These are phyloP conservation scores for Caenorhabditis afra DNA, from an alignment of 2,888 invertebrate species.

Conservation along the genomic window DNA sequence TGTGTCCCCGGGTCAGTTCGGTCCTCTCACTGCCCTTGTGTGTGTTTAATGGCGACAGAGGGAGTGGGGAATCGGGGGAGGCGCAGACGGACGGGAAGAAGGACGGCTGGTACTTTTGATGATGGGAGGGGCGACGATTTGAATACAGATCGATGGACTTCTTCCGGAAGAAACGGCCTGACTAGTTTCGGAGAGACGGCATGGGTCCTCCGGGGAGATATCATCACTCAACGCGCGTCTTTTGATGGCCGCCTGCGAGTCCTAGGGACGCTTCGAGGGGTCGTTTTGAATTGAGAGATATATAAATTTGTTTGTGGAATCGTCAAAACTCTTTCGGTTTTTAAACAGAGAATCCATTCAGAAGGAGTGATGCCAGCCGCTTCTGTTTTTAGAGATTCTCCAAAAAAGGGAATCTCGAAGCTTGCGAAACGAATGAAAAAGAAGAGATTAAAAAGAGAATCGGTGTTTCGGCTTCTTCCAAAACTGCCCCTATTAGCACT, in stretches of 20 bases:
- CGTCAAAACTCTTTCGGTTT: neutral
- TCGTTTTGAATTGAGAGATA: neutral
- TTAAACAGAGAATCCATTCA: neutral
- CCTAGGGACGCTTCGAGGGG: neutral
- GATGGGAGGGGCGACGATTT: neutral
- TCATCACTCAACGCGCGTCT: constrained; percentile 44
- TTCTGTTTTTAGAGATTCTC: too few relatives aligned
- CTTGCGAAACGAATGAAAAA: neutral
- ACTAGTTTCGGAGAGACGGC: constrained; percentile 16
- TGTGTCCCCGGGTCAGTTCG: constrained; percentile 26
- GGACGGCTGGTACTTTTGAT: constrained; percentile 41
- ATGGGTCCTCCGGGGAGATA: constrained; percentile 33
- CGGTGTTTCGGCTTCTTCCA: neutral
- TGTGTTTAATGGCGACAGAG: constrained; percentile 52
- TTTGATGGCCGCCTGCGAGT: constrained; percentile 23
- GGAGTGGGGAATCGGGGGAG: constrained; percentile 33
- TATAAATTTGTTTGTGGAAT: too few relatives aligned
- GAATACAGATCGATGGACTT: constrained; percentile 11
- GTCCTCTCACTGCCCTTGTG: constrained; percentile 46
- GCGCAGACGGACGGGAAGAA: constrained; percentile 19
- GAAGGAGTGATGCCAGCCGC: too few relatives aligned
- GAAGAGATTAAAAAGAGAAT: neutral
- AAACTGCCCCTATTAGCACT: constrained; percentile 34
- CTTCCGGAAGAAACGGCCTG: constrained; percentile 1
- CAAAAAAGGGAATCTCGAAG: too few relatives aligned